Percentiles rank a stretch among this genome's conserved stretches.
These are phyloP conservation scores for Paramisgurnus dabryanus DNA, from an alignment of 2,113 vertebrate species.

Conservation along the genomic window DNA sequence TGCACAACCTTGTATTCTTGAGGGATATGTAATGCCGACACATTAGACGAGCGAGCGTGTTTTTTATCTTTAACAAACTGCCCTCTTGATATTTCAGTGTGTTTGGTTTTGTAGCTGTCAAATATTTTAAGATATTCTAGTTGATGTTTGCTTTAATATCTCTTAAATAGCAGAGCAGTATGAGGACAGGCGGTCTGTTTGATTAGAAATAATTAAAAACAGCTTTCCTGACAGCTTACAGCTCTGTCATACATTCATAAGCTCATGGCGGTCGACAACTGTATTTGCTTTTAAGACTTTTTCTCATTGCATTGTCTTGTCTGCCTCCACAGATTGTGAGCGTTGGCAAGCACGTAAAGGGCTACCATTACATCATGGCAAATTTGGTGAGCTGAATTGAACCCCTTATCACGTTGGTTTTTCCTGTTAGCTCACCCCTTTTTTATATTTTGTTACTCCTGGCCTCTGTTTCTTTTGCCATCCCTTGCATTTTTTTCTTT, in stretches of 20 bases:
- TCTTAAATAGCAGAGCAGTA: slow-evolving; percentile 23
- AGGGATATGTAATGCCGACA: not conserved
- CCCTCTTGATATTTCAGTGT: slow-evolving; percentile 33
- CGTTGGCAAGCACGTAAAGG: slow-evolving; percentile 97
- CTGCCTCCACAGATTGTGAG: slow-evolving; percentile 87
- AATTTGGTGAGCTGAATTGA: slow-evolving; percentile 84
- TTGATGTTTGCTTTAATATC: slow-evolving; percentile 43
- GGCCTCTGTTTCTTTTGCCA: not conserved
- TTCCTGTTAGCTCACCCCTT: not conserved
- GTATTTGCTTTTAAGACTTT: slow-evolving; percentile 30
- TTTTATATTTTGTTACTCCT: not conserved
- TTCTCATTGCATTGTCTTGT: slow-evolving; percentile 27
- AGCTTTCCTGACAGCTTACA: slow-evolving; percentile 19
- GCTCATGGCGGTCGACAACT: slow-evolving; percentile 10
- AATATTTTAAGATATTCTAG: slow-evolving; percentile 37
- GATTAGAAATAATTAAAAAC: slow-evolving; percentile 49
- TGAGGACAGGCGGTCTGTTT: slow-evolving; percentile 25
- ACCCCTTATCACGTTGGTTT: slow-evolving; percentile 19
- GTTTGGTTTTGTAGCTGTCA: slow-evolving; percentile 31
- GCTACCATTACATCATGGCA: slow-evolving; percentile 98
- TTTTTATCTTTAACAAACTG: slow-evolving; percentile 50
- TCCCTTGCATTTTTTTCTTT: slow-evolving; percentile 21
- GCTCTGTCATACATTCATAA: slow-evolving; percentile 24
- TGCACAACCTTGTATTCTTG: not conserved
- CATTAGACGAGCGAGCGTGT: not conserved